These are phyloP conservation scores for Pseudochirops cupreus DNA, from an alignment of 2,797 vertebrate genomes.

Conservation along the genomic window DNA sequence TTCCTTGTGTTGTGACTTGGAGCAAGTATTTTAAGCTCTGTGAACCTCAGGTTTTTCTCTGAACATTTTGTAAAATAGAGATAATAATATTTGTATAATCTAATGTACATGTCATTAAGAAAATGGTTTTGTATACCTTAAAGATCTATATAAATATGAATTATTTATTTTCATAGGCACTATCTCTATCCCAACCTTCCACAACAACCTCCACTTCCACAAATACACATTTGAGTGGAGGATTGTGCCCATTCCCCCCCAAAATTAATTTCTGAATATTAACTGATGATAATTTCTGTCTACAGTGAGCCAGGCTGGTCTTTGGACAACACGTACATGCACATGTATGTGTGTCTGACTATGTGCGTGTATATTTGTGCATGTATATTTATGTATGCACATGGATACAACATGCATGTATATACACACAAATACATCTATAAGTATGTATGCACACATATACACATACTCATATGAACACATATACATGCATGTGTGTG, in stretches of 20 bases:
- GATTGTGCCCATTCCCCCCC: neutral
- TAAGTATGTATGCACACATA: no score
- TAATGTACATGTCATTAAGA: neutral
- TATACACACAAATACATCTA: no score
- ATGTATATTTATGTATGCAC: no score
- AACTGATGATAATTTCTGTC: neutral
- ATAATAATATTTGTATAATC: neutral
- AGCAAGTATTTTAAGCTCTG: neutral
- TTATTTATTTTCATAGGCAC: neutral
- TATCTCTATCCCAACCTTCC: neutral
- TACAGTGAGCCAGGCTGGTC: neutral
- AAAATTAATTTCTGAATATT: neutral
- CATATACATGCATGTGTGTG: fast-evolving
- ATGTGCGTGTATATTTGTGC: no score
- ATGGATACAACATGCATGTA: no score
- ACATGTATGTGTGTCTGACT: no score
- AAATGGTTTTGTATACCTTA: neutral
- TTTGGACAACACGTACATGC: neutral
- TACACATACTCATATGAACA: no score
- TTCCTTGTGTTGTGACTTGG: neutral
- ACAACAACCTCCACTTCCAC: neutral
- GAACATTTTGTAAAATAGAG: neutral
- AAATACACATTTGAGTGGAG: neutral
- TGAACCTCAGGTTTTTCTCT: neutral
- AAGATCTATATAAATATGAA: neutral